Evolutionary conservation across 2,888 invertebrate genomes (phyloP).

Genomic region (Machimus rusticus): DNA sequence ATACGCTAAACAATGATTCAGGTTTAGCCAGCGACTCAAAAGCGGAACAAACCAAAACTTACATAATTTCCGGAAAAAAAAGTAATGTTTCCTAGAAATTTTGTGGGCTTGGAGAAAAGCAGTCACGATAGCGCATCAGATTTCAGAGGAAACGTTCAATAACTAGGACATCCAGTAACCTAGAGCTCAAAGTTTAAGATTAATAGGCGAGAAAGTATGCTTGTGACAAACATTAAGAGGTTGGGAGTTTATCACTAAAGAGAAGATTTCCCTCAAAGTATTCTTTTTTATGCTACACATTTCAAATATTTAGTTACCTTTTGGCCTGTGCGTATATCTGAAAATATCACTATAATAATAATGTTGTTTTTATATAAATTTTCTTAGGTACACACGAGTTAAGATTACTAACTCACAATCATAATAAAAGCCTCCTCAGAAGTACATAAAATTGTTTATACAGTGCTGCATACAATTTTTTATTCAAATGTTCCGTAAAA

Average conservation of each 20-base stretch:
- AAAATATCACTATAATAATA: too few relatives aligned
- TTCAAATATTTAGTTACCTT: too few relatives aligned
- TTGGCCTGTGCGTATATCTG: too few relatives aligned
- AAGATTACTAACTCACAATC: neutral
- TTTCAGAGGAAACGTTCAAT: neutral
- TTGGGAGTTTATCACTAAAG: neutral
- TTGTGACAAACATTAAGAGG: neutral
- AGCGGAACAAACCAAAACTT: constrained; percentile 14
- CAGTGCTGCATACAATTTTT: too few relatives aligned
- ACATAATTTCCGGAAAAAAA: constrained; percentile 26
- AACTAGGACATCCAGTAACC: neutral
- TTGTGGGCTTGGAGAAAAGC: neutral
- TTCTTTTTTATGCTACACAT: too few relatives aligned
- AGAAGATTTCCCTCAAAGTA: too few relatives aligned
- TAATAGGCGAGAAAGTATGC: neutral
- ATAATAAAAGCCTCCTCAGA: too few relatives aligned
- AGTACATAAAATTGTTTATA: neutral
- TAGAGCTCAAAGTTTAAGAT: neutral
- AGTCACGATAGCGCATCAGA: neutral
- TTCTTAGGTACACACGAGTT: neutral
- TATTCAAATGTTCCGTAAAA: too few relatives aligned
- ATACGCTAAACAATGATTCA: neutral
- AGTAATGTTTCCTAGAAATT: neutral
- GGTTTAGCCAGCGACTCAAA: neutral
- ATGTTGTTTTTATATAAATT: too few relatives aligned